Base-by-base conservation (phyloP, 1,140 invertebrate species). In the Aphidius ervi region DNA sequence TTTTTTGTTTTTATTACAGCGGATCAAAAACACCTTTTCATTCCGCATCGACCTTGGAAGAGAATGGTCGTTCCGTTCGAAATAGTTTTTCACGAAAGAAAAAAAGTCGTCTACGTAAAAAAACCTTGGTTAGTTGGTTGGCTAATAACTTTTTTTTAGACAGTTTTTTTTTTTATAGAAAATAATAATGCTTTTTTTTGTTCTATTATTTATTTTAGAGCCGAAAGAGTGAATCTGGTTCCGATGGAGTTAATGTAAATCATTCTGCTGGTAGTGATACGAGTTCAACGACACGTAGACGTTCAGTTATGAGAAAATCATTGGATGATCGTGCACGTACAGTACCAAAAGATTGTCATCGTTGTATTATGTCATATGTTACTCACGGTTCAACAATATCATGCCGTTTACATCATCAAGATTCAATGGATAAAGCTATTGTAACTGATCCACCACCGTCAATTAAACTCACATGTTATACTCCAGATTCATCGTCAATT, bases 331-430 rank as follows among this genome's bases (percentile, higher is more conserved):
- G 73, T 40, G 64, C 67, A 40, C 40, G 49, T 48, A 49, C 67
- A 48, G 52, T 70, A 37, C 56, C 68, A 58, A 63, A 65, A 6
- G 69, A 71, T 41, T 66, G 64, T 56, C 65, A 69, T 50, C 64
- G 71, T 58, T 66, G 67, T 60, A 55, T 70, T 31, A 73, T 72
- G 56, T 74, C 67, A 40, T 73, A 88, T n/a, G 83, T 86, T 5
- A 88, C 88, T 71, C 87, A 86, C 1, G 82, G 82, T 20, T 87
- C 86, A 8, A 88, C 89, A 71, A 86, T 86, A 46, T 86, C 85
- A 9, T 75, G 80, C 68, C 72, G 80, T 37, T 80, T 79, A 58
- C 80, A 79, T n/a, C 82, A 82, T 59, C 81, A 82, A 41, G 64
- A 74, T 9, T 64, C 68, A 16, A 81, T 77, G 41, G 85, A 87